Conservation (phyloP, 2,113 vertebrate genomes). For the Puffinus mauretanicus region DNA sequence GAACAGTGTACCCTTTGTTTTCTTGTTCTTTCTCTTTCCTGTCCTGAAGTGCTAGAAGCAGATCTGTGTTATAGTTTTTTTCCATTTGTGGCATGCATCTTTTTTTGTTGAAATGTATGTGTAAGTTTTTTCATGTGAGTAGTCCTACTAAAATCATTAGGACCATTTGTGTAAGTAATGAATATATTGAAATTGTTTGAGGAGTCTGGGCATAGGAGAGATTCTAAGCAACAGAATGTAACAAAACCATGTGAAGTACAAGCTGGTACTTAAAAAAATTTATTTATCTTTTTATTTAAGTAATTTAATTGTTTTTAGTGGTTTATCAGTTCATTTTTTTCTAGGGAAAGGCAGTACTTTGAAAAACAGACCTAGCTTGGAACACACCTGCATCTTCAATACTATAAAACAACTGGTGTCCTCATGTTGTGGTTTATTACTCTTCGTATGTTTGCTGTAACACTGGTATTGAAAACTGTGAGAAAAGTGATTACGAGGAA, state of each 20-base stretch:
- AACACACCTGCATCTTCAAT: neutral
- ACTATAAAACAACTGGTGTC: neutral
- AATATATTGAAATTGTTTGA: neutral
- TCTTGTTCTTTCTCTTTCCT: neutral
- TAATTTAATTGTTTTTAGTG: neutral
- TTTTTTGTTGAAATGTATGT: fast-evolving
- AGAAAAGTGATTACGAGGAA: neutral
- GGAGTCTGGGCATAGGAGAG: neutral
- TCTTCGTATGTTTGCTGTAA: neutral
- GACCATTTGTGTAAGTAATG: neutral
- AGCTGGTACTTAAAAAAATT: neutral
- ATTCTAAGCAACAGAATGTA: neutral
- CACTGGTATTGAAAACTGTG: neutral
- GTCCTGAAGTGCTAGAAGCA: neutral
- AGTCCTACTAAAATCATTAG: neutral
- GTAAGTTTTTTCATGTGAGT: neutral
- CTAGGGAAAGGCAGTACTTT: neutral
- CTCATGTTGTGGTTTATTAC: neutral
- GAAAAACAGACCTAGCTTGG: neutral
- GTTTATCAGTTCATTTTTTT: neutral
- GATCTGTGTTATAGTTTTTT: neutral
- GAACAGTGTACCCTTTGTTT: constrained; percentile 5
- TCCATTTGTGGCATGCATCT: neutral
- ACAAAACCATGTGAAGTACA: neutral
- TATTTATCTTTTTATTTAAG: neutral